phyloP scores from a whole-genome alignment of 2,797 vertebrate genomes.

The Arrhamphus sclerolepis region DNA sequence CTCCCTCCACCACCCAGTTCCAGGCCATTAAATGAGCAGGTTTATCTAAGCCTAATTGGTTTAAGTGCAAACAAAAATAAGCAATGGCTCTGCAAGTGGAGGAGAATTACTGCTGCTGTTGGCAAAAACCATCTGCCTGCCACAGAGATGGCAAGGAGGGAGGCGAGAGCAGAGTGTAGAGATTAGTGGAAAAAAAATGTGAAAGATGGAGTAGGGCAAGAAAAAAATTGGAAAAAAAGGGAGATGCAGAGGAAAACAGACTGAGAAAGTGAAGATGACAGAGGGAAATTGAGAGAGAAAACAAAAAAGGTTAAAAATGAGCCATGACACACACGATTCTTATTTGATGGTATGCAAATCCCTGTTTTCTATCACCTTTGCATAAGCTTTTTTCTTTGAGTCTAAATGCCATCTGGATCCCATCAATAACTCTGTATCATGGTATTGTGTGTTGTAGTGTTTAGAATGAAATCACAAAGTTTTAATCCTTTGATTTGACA shows the following conservation, averaged over 20 bases:
- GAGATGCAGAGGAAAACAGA: constrained; percentile 9
- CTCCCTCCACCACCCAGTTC: constrained; percentile 53
- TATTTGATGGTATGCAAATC: constrained; percentile 47
- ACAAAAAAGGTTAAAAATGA: constrained; percentile 29
- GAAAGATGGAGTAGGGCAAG: constrained; percentile 25
- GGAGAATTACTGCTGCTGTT: constrained; percentile 75
- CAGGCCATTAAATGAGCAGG: constrained; percentile 72
- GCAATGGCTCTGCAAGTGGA: constrained; percentile 67
- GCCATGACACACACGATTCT: constrained; percentile 25
- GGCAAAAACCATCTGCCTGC: constrained; percentile 69
- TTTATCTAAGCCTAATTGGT: constrained; percentile 80
- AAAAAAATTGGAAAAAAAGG: constrained; percentile 11
- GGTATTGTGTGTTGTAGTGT: background rate
- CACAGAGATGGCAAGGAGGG: constrained; percentile 18
- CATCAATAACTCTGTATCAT: constrained; percentile 14
- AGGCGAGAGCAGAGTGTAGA: constrained; percentile 32
- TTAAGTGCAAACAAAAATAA: constrained; percentile 83
- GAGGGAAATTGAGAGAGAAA: constrained; percentile 26
- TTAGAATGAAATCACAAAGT: constrained; percentile 9
- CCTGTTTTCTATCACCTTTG: constrained; percentile 14
- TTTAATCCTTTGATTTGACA: background rate
- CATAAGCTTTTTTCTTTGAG: constrained; percentile 16
- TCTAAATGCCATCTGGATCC: constrained; percentile 10
- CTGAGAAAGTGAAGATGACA: constrained; percentile 26
- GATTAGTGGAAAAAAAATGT: constrained; percentile 48